Conservation (phyloP, 2,113 vertebrate species). For the Zapornia atra region DNA sequence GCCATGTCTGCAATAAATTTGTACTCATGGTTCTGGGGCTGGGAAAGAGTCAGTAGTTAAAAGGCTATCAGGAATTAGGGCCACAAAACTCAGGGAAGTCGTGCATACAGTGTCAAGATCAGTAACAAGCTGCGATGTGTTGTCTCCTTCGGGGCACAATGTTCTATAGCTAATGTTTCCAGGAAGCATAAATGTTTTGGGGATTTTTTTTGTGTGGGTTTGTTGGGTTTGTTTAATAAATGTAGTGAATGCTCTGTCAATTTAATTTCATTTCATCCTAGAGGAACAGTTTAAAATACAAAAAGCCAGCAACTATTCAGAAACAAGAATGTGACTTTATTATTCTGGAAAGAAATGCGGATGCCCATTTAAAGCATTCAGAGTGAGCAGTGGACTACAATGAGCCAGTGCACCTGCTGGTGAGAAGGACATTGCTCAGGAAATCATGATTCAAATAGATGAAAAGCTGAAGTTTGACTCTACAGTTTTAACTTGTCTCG, state of each 20-base stretch:
- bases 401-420: background rate
- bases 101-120: background rate
- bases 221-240: background rate
- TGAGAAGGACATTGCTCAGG: background rate
- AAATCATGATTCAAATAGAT: background rate
- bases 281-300: conserved; percentile 11
- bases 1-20: background rate
- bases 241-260: background rate
- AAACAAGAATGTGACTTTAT: background rate
- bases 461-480: conserved; percentile 4
- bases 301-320: background rate
- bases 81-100: background rate
- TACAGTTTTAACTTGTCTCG: background rate
- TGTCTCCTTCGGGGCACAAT: conserved; percentile 11
- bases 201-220: background rate
- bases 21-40: background rate
- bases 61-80: background rate
- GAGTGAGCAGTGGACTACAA: background rate
- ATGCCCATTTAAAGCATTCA: background rate
- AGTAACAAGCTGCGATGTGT: background rate
- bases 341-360: background rate
- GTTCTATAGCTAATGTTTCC: conserved; percentile 21
- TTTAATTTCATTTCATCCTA: conserved; percentile 1
- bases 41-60: background rate
- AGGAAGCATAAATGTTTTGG: conserved; percentile 3